Evolutionary conservation across 2,888 invertebrate genomes (phyloP).

Genomic region (Chironomus tentans): DNA sequence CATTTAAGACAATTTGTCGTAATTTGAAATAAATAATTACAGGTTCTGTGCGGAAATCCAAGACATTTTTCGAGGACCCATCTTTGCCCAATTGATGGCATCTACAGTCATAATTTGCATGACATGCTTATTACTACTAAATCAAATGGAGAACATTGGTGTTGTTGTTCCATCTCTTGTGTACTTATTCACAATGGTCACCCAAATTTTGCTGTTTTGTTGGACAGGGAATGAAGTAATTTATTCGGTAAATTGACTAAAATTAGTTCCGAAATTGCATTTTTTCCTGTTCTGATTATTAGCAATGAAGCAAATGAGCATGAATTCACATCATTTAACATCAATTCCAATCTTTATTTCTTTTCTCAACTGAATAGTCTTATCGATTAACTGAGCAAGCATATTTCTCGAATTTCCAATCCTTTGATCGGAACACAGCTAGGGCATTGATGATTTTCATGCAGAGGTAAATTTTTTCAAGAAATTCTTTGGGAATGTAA

Average conservation of each 20-base stretch:
- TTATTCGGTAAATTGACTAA: slow-evolving; percentile 41
- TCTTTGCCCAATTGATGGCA: slow-evolving; percentile 36
- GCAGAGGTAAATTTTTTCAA: not conserved
- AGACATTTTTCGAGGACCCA: slow-evolving; percentile 32
- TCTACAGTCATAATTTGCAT: slow-evolving; percentile 39
- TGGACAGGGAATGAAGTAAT: slow-evolving; percentile 50
- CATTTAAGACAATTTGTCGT: no score
- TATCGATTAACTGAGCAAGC: slow-evolving; percentile 8
- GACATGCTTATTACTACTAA: slow-evolving; percentile 38
- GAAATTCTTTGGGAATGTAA: no score
- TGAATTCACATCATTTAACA: not conserved
- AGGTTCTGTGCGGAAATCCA: slow-evolving; percentile 34
- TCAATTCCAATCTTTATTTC: not conserved
- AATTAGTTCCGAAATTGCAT: no score
- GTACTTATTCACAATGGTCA: slow-evolving; percentile 47
- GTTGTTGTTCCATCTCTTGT: slow-evolving; percentile 45
- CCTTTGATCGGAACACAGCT: not conserved
- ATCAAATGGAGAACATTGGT: slow-evolving; percentile 32
- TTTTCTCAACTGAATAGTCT: slow-evolving; percentile 4
- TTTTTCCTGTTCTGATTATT: no score
- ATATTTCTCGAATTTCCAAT: slow-evolving; percentile 18
- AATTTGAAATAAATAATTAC: no score
- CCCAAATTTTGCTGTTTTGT: slow-evolving; percentile 49
- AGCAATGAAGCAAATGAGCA: not conserved
- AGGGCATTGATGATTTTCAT: slow-evolving; percentile 9